Percentiles rank a stretch among this genome's conserved stretches.
phyloP scores from a whole-genome alignment of 2,888 invertebrate species.

The Lasioglossum calceatum region DNA sequence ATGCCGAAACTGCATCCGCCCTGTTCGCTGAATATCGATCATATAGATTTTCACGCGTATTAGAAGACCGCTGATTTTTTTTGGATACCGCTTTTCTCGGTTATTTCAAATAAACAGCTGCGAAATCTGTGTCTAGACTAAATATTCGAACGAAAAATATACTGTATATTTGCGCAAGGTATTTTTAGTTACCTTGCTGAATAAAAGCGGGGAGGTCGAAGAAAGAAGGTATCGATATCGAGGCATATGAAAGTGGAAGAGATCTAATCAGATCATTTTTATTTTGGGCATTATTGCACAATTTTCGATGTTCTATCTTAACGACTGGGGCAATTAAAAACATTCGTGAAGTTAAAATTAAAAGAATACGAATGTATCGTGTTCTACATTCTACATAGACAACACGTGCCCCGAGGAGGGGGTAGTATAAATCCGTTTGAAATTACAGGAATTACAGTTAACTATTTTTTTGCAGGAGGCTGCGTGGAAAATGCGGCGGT shows the following conservation, averaged over 20 bases:
- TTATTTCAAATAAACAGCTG: background rate
- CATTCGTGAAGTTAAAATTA: too few relatives aligned
- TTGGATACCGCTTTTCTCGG: background rate
- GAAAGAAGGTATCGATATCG: background rate
- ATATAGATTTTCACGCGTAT: background rate
- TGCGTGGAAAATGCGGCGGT: conserved; percentile 56
- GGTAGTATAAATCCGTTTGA: background rate
- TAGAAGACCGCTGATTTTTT: background rate
- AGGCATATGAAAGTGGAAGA: background rate
- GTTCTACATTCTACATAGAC: background rate
- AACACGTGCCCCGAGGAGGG: background rate
- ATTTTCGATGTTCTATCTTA: too few relatives aligned
- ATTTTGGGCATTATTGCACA: too few relatives aligned
- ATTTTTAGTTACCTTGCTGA: conserved; percentile 15
- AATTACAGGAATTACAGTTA: background rate
- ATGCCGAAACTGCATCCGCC: background rate
- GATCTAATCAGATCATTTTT: background rate
- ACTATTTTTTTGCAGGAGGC: conserved; percentile 74
- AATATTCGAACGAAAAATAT: background rate
- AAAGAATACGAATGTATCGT: too few relatives aligned
- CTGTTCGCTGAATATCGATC: background rate
- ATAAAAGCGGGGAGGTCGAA: background rate
- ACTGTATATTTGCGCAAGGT: background rate
- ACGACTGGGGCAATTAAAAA: too few relatives aligned
- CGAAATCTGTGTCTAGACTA: background rate